phyloP scores from a whole-genome alignment of 92 coral and sea anemone species.

The Micromussa lordhowensis region DNA sequence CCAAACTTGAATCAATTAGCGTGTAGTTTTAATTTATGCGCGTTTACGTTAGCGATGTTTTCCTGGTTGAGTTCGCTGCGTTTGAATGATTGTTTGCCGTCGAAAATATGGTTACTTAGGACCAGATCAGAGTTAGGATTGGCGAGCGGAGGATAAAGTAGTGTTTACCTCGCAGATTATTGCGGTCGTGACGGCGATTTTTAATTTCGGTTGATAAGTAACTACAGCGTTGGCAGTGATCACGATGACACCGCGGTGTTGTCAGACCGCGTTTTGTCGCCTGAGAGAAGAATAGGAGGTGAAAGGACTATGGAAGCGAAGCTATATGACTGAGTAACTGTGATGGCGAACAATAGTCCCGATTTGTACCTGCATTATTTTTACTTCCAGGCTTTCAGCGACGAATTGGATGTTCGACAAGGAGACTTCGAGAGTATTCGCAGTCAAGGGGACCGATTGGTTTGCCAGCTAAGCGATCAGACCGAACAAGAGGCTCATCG shows the following conservation, averaged over 20 bases:
- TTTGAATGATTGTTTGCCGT: neutral
- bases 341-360: constrained; percentile 33
- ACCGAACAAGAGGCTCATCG: constrained; percentile 70
- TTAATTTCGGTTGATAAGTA: constrained; percentile 1
- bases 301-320: neutral
- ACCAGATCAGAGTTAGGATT: neutral
- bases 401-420: constrained; percentile 83
- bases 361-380: constrained; percentile 72
- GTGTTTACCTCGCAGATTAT: neutral
- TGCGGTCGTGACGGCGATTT: neutral
- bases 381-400: constrained; percentile 95
- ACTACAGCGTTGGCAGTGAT: neutral
- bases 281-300: neutral
- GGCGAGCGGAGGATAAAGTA: neutral
- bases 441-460: constrained; percentile 80
- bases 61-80: neutral
- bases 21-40: constrained; percentile 59
- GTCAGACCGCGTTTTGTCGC: neutral
- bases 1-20: constrained; percentile 43
- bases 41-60: constrained; percentile 12
- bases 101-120: constrained; percentile 56
- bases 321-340: neutral
- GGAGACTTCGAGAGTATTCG: constrained; percentile 84
- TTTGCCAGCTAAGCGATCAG: constrained; percentile 67
- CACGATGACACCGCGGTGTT: neutral